A percentile compares a stretch with the other conserved stretches of the same genome.
These are phyloP conservation scores for Pedetes capensis DNA, from an alignment of 2,113 vertebrate genomes.

Conservation along the genomic window DNA sequence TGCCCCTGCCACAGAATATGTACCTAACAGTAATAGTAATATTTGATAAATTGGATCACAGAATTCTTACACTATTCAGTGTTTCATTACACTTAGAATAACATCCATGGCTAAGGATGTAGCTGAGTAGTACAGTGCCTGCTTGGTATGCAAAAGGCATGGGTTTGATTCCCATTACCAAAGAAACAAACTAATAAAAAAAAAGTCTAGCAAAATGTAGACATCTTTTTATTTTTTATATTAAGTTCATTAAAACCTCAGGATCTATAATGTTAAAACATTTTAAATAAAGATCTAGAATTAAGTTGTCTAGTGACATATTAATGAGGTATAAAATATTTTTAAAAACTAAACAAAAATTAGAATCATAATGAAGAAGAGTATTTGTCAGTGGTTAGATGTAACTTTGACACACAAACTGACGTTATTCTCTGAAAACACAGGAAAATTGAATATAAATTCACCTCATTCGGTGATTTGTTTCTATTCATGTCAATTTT, in stretches of 20 bases:
- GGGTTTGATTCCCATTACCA: background rate
- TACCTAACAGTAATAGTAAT: background rate
- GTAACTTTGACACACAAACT: background rate
- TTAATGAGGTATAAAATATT: background rate
- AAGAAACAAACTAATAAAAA: too few relatives aligned
- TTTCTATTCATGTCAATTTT: background rate
- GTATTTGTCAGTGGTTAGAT: background rate
- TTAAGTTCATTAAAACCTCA: background rate
- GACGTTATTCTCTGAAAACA: background rate
- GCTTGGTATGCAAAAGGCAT: too few relatives aligned
- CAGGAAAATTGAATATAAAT: background rate
- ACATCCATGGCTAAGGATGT: background rate
- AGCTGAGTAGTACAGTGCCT: background rate
- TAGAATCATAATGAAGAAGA: background rate
- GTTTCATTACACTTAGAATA: background rate
- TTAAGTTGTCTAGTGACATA: background rate
- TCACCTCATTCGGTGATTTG: background rate
- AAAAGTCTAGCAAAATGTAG: background rate
- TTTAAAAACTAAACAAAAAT: background rate
- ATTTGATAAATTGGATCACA: background rate
- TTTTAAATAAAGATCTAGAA: background rate
- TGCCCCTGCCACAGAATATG: background rate
- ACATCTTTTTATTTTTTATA: too few relatives aligned
- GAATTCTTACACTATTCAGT: background rate
- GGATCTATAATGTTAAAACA: background rate